Conservation (phyloP, 2,113 vertebrate genomes). For the Struthio camelus region DNA sequence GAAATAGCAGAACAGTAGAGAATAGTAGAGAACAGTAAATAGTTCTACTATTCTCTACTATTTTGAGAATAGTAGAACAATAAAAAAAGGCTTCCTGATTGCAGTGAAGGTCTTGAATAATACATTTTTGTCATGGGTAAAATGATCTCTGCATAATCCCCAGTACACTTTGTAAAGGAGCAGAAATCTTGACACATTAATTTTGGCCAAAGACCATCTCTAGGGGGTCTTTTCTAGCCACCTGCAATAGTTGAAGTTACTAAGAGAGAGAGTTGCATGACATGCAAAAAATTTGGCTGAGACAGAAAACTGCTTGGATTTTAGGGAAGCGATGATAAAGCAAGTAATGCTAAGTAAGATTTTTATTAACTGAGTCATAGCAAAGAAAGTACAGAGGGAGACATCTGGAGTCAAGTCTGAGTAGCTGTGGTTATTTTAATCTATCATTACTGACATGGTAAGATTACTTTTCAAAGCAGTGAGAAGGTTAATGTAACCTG, state of each 20-base stretch:
- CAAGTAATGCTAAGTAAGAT: not conserved
- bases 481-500: not conserved
- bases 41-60: too few species aligned
- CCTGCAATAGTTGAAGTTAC: not conserved
- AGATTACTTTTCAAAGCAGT: not conserved
- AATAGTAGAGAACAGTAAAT: too few species aligned
- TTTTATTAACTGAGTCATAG: not conserved
- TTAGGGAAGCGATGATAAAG: not conserved
- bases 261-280: not conserved
- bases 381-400: slow-evolving; percentile 35
- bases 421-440: not conserved
- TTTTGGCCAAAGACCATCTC: not conserved
- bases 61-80: too few species aligned
- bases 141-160: not conserved
- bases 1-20: not conserved
- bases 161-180: not conserved
- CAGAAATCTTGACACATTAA: not conserved
- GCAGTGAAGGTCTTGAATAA: not conserved
- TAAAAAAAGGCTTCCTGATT: not conserved
- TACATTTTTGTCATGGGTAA: not conserved
- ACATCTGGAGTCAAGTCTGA: slow-evolving; percentile 44
- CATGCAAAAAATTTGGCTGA: not conserved
- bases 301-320: not conserved
- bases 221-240: not conserved
- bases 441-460: not conserved